Base-by-base conservation (phyloP, 2,797 vertebrate species). In the Pempheris klunzingeri region DNA sequence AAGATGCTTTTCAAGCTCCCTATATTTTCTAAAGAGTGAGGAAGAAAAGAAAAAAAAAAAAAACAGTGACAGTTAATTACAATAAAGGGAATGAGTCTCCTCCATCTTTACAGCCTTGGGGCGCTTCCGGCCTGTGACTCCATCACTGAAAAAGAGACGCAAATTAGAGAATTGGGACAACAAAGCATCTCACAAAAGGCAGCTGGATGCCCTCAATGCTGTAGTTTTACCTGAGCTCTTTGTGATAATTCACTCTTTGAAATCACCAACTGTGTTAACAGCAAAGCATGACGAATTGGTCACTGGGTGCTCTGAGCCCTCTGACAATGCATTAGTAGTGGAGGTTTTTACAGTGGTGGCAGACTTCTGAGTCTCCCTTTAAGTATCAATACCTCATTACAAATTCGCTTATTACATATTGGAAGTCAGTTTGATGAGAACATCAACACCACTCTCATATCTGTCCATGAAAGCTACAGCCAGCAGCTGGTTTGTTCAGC, bases 31-130 rank as follows among this genome's bases (percentile, higher is more conserved):
- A 41, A 80, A 74, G 70, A 50, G 20, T 20, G 3, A 67, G 5
- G 3, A 65, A 34, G 24, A 61, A 50, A 53, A 15, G 71, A 66
- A 72, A 74, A n/a, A n/a, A n/a, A n/a, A n/a, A n/a, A n/a, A n/a
- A n/a, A n/a, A n/a, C 32, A 60, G 30, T 63, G 85, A 80, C 74
- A 74, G 74, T 88, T 92, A 90, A 92, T 91, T 90, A 92, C 81
- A 90, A 88, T 89, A 81, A 88, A 74, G 73, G 54, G 50, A 77
- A 84, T 79, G 83, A 72, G 61, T 83, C 63, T 68, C 73, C 67
- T 87, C 74, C 47, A 84, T 90, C 80, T 88, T 44, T 77, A 71
- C 57, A 62, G 84, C 87, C 79, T 70, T 3, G 3, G 80, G 90
- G 76, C 14, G 17, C 65, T 60, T 66, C 52, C 32, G 76, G 62